Conservation (phyloP, 2,113 vertebrate species). For the Tragelaphus strepsiceros region DNA sequence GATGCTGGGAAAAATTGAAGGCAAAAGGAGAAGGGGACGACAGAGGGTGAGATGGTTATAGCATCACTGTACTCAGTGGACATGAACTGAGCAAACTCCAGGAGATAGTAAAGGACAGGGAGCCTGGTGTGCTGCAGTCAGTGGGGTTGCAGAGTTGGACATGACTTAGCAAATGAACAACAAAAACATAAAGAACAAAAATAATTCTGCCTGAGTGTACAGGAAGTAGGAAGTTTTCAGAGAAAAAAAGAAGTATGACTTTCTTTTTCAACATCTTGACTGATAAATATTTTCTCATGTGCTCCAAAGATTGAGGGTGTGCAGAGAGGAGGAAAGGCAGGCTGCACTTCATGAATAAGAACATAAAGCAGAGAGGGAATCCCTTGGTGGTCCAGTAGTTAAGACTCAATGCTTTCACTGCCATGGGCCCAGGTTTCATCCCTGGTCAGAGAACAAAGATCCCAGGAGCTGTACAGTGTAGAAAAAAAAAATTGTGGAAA, state of each 20-base stretch:
- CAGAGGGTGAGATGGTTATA: background rate
- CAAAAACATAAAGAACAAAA: background rate
- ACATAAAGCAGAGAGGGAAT: background rate
- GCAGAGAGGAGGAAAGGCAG: background rate
- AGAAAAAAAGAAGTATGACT: background rate
- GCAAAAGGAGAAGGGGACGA: background rate
- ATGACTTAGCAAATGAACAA: background rate
- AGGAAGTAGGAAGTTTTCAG: background rate
- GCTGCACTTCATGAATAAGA: background rate
- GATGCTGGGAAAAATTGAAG: background rate
- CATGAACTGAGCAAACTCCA: background rate
- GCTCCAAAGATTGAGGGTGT: background rate
- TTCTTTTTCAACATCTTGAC: background rate
- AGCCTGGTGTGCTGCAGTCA: background rate
- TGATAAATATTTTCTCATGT: background rate
- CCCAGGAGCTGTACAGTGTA: too few relatives aligned
- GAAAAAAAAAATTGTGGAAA: background rate
- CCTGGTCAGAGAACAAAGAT: background rate
- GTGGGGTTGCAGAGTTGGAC: background rate
- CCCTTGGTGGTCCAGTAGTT: background rate
- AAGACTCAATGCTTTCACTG: background rate
- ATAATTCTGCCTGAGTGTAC: background rate
- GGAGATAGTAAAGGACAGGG: background rate
- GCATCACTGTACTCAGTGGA: background rate
- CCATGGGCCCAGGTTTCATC: too few relatives aligned